phyloP scores from a whole-genome alignment of 1,140 invertebrate species.

The Panagrolaimus sp. region DNA sequence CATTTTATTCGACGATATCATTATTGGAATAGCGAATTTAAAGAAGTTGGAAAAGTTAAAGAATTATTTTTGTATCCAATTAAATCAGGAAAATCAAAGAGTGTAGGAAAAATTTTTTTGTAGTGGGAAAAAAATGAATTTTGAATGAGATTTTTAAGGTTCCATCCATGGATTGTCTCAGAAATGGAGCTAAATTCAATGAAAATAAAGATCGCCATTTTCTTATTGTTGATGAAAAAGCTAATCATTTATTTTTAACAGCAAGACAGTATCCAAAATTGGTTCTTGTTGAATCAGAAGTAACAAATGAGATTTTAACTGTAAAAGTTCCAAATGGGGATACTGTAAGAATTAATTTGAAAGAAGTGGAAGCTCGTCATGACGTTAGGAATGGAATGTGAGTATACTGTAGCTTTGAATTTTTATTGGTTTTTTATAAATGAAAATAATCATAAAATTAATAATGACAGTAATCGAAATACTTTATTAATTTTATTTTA shows the following conservation, averaged over 20 bases:
- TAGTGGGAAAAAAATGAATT: too few species aligned
- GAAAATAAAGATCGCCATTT: slow-evolving; percentile 37
- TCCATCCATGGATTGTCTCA: slow-evolving; percentile 22
- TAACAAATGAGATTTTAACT: slow-evolving; percentile 21
- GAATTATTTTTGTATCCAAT: slow-evolving; percentile 35
- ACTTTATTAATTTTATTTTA: background rate
- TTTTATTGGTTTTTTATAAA: too few species aligned
- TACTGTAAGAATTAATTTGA: slow-evolving; percentile 15
- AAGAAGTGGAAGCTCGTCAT: slow-evolving; percentile 18
- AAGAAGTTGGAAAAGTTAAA: slow-evolving; percentile 20
- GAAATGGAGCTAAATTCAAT: slow-evolving; percentile 20
- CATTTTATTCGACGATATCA: too few species aligned
- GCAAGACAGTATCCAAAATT: slow-evolving; percentile 34
- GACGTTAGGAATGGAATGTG: slow-evolving; percentile 22
- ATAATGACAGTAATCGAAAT: background rate
- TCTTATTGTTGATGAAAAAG: slow-evolving; percentile 27
- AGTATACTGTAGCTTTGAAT: background rate
- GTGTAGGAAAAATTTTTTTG: slow-evolving; percentile 16
- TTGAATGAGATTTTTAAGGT: too few species aligned
- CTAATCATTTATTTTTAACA: slow-evolving; percentile 33
- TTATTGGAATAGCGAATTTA: slow-evolving; percentile 23
- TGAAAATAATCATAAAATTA: too few species aligned
- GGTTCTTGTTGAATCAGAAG: slow-evolving; percentile 29
- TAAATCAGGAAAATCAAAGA: slow-evolving; percentile 36
- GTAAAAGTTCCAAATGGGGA: slow-evolving; percentile 17